Evolutionary conservation across 2,888 invertebrate species (phyloP), one percentile per base, ranked within the genome.

Genomic region (Euplagia quadripunctaria): DNA sequence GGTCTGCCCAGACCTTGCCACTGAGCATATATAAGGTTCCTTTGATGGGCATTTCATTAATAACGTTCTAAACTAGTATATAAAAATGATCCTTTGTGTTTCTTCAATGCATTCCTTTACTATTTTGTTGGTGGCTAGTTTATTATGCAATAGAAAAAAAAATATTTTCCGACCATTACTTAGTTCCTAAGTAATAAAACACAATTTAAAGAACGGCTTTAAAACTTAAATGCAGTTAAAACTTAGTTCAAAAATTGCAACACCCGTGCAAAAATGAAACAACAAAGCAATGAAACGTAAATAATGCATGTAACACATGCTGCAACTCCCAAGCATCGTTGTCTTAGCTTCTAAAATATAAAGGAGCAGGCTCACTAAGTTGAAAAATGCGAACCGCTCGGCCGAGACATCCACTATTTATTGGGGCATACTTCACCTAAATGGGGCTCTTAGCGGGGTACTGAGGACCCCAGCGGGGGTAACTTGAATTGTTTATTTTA

Each of bases 401-500:
- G 72, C 73, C 79, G 79, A 79, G 86, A 86, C 86, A 86, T 86
- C 81, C 85, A 85, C 87, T 89, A 90, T 92, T 91, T 92, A 92
- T 92, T 89, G 90, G 87, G 87, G 87, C 89, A 91, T 92, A 88
- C 89, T 88, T 92, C 92, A 92, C 88, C 87, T 86, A 88, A 92
- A 92, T 91, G 89, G 88, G 85, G 86, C 87, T 89, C 89, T 90
- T 90, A 87, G 87, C 76, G 84, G 80, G 81, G 77, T 82, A 82
- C 80, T 80, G 80, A 79, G 79, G 80, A 73, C 73, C 77, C 68
- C 71, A 66, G 70, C 41, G 52, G 72, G 73, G 80, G 74, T 72
- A 76, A 67, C 75, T 64, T 69, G 84, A 82, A 87, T 85, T 90
- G 91, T 90, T 89, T 90, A 87, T 89, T 88, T 85, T 85, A 83